Base-by-base conservation (phyloP, 2,113 vertebrate species). In the Petrocephalus microphthalmus region DNA sequence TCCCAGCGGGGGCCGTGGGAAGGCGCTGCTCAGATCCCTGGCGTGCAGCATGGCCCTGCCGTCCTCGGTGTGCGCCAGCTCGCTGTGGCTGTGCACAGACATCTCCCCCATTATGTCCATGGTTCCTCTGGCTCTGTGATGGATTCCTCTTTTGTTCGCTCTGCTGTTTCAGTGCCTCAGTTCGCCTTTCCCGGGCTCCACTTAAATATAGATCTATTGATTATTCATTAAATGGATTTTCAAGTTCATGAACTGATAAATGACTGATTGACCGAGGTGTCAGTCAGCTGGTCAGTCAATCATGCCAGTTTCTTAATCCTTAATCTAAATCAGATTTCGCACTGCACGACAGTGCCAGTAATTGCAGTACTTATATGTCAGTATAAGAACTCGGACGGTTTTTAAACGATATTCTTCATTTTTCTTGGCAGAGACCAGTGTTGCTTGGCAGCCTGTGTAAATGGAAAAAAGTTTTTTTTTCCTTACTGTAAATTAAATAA, bases 91-190 rank as follows among this genome's bases (percentile, higher is more conserved):
- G 90, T 95, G 96, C 86, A 94, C 92, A 51, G 96, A 95, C 95
- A 96, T 96, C 91, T 96, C 95, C 90, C 94, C 95, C 53, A 95
- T 93, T 47, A 95, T 92, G 93, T 93, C 90, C 53, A 93, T 94
- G 91, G 95, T 94, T 95, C 96, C 95, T 90, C 84, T 22, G 84
- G 47, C 13, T 19, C 4, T 83, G 81, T 84, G 33, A 42, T 8
- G 33, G 22, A 57, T 29, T 25, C 22, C 56, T 83, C 71, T 88
- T 88, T 47, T 53, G 37, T 88, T 54, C 45, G 1, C 71, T 22
- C 52, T 52, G 29, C 37, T 25, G 33, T 83, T 49, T 37, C 25
- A 42, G 8, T 20, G 15, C 67, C 67, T 52, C 67, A 22, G 67
- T 37, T 22, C 78, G 25, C 49, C 49, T 25, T 52, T 57, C 78